A percentile compares a stretch with the other conserved stretches of the same genome.
Evolutionary conservation across 2,113 vertebrate genomes (phyloP).

Genomic region (Myotis lucifugus): DNA sequence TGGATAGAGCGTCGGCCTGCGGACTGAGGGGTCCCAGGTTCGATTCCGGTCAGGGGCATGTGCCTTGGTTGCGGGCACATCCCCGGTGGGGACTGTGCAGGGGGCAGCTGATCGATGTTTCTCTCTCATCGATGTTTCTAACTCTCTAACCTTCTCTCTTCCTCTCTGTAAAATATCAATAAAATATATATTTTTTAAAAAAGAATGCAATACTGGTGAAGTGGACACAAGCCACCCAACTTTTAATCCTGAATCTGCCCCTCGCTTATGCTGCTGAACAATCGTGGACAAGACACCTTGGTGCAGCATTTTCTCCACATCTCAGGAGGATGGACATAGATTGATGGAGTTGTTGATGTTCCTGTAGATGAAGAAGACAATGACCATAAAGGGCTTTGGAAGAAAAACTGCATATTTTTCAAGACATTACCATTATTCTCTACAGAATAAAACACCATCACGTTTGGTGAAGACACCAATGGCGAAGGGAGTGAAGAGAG

Average conservation of each 20-base stretch:
- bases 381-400: not conserved
- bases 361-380: not conserved
- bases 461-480: not conserved
- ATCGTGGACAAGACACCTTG: not conserved
- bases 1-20: too few relatives aligned
- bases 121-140: too few relatives aligned
- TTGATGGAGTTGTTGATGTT: not conserved
- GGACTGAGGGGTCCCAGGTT: too few relatives aligned
- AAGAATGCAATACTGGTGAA: not conserved
- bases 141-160: too few relatives aligned
- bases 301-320: not conserved
- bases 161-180: too few relatives aligned
- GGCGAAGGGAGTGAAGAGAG: fast-evolving
- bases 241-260: not conserved
- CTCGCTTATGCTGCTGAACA: not conserved
- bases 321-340: not conserved
- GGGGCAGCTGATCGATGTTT: too few relatives aligned
- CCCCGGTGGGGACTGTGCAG: too few relatives aligned
- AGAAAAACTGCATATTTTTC: not conserved
- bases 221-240: not conserved
- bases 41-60: too few relatives aligned
- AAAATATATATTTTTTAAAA: too few relatives aligned
- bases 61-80: too few relatives aligned
- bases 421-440: not conserved
- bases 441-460: not conserved